Percentiles rank a stretch among this genome's conserved stretches.
These are phyloP conservation scores for Eupithecia vulgata DNA, from an alignment of 2,888 invertebrate genomes.

Conservation along the genomic window DNA sequence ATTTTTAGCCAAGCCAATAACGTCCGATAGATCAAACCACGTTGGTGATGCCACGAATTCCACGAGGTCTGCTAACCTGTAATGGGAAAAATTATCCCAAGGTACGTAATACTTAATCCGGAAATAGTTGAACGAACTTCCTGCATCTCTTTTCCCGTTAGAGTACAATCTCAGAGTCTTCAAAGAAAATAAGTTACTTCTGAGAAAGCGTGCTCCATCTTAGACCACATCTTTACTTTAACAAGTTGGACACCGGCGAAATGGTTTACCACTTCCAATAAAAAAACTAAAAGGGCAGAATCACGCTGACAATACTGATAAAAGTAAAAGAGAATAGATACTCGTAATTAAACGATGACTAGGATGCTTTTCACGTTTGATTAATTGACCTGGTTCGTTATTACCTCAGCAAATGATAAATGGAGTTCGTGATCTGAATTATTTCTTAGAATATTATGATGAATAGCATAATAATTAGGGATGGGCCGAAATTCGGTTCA, in stretches of 20 bases:
- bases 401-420: conserved; percentile 3
- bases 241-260: too few relatives aligned
- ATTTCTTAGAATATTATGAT: not conserved
- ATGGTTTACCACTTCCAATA: too few relatives aligned
- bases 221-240: too few relatives aligned
- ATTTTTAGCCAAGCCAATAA: not conserved
- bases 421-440: not conserved
- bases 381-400: conserved; percentile 4
- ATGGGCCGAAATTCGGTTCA: too few relatives aligned
- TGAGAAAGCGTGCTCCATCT: too few relatives aligned
- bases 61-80: not conserved
- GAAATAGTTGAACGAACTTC: too few relatives aligned
- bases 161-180: too few relatives aligned
- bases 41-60: not conserved
- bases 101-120: not conserved
- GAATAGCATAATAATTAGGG: too few relatives aligned
- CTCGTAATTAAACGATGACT: not conserved
- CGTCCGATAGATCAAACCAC: not conserved
- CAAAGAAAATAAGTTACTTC: too few relatives aligned
- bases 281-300: not conserved
- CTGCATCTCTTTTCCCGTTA: too few relatives aligned
- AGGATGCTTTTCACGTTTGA: conserved; percentile 1
- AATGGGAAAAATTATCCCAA: not conserved
- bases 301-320: not conserved
- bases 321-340: not conserved